phyloP scores from a whole-genome alignment of 2,797 vertebrate genomes.

The Percopsis omiscomaycus region DNA sequence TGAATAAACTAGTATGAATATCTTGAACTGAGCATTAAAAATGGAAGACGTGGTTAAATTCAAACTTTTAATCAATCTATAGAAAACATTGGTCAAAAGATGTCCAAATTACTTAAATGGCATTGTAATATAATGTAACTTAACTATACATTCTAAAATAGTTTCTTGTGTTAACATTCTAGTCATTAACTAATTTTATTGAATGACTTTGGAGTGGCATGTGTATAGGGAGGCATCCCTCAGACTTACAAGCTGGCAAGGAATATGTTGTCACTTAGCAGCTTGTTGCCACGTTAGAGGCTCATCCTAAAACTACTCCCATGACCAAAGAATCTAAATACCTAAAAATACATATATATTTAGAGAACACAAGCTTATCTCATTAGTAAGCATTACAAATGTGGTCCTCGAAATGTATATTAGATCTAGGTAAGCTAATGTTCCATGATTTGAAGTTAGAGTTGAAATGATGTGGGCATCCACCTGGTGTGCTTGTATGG shows the following conservation, averaged over 20 bases:
- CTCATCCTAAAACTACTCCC: too few relatives aligned
- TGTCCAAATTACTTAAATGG: slow-evolving; percentile 38
- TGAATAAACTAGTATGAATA: slow-evolving; percentile 78
- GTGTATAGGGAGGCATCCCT: slow-evolving; percentile 12
- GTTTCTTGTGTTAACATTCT: slow-evolving; percentile 56
- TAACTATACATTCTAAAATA: slow-evolving; percentile 69
- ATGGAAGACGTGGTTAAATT: slow-evolving; percentile 57
- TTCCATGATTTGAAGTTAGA: not conserved
- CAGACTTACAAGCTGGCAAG: not conserved
- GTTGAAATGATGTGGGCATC: slow-evolving; percentile 8
- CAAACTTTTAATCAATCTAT: slow-evolving; percentile 59
- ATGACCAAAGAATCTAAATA: too few relatives aligned
- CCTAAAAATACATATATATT: too few relatives aligned
- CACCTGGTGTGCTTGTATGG: too few relatives aligned
- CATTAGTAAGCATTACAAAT: too few relatives aligned
- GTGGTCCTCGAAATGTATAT: too few relatives aligned
- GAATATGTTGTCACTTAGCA: slow-evolving; percentile 22
- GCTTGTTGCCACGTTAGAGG: not conserved
- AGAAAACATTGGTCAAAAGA: slow-evolving; percentile 47
- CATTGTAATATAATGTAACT: slow-evolving; percentile 46
- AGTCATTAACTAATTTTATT: slow-evolving; percentile 46
- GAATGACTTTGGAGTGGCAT: slow-evolving; percentile 5
- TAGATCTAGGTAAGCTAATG: slow-evolving; percentile 1
- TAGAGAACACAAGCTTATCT: too few relatives aligned
- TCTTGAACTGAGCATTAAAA: slow-evolving; percentile 45